These are phyloP conservation scores for Bombus impatiens DNA, from an alignment of 1,140 invertebrate genomes.

Conservation along the genomic window DNA sequence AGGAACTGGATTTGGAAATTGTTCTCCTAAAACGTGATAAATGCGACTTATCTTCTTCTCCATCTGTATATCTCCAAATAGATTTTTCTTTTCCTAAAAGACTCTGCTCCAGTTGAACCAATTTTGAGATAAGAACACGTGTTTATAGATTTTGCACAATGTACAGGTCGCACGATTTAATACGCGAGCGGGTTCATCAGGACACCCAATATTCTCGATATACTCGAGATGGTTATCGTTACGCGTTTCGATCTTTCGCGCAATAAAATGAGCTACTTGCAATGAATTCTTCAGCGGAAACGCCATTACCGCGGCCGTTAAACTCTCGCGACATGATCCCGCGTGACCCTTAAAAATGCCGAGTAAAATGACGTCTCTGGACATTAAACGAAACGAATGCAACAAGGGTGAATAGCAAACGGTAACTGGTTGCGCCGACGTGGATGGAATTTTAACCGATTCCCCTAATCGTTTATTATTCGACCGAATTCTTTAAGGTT, in stretches of 20 bases:
- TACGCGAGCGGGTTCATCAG: slow-evolving; percentile 3
- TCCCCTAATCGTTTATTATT: slow-evolving; percentile 50
- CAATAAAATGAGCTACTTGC: slow-evolving; percentile 53
- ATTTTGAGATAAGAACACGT: too few species aligned
- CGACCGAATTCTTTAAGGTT: slow-evolving; percentile 12
- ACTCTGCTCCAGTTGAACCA: too few species aligned
- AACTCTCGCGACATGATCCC: slow-evolving; percentile 50
- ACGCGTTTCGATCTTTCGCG: slow-evolving; percentile 45
- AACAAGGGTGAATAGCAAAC: slow-evolving; percentile 60
- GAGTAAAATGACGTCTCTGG: slow-evolving; percentile 52
- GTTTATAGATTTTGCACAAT: too few species aligned
- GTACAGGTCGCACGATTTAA: too few species aligned
- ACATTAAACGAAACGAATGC: slow-evolving; percentile 60
- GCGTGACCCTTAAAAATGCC: slow-evolving; percentile 59
- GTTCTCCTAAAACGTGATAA: too few species aligned
- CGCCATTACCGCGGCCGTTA: slow-evolving; percentile 59
- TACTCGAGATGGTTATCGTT: slow-evolving; percentile 33
- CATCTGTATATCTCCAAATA: too few species aligned
- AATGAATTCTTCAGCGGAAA: slow-evolving; percentile 64
- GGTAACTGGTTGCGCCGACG: slow-evolving; percentile 59
- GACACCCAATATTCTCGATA: not conserved
- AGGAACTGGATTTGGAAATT: too few species aligned
- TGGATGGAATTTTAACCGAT: slow-evolving; percentile 49
- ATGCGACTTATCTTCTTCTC: too few species aligned
- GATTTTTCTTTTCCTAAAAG: too few species aligned